Conservation (phyloP, 2,113 vertebrate genomes). For the Euleptes europaea region DNA sequence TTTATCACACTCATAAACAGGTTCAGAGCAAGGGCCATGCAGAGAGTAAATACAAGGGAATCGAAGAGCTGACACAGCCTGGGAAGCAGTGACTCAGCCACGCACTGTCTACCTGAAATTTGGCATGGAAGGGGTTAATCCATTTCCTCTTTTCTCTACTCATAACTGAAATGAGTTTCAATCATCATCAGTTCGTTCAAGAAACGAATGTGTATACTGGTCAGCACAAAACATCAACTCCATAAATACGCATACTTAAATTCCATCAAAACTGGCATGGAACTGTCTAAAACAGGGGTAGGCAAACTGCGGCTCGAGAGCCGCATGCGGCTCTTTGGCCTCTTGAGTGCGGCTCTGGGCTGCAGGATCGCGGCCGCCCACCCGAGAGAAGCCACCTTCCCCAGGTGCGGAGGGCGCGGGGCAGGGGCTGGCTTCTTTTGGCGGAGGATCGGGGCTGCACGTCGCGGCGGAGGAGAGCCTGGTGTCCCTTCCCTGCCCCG, state of each 20-base stretch:
- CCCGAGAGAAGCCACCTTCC: no score
- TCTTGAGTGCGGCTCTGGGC: no score
- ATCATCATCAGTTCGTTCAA: background rate
- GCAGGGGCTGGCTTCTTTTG: no score
- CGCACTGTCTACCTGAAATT: background rate
- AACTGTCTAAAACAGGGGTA: background rate
- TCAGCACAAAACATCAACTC: background rate
- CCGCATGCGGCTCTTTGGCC: no score
- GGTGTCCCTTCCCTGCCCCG: no score
- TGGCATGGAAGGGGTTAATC: fast-evolving
- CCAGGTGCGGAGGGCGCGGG: no score
- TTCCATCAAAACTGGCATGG: background rate
- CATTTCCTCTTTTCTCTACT: background rate
- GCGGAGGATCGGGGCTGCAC: no score
- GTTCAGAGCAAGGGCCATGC: background rate
- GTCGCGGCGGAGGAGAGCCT: no score
- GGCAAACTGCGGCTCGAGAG: no score
- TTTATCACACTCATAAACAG: conserved; percentile 47
- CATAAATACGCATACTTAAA: background rate
- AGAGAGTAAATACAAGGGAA: background rate
- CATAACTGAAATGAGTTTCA: background rate
- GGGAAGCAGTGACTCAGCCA: background rate
- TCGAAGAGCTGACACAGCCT: background rate
- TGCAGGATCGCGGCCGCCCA: no score
- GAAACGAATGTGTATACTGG: fast-evolving